Evolutionary conservation across 92 coral and sea anemone species (phyloP).

Genomic region (Plumapathes pennacea): DNA sequence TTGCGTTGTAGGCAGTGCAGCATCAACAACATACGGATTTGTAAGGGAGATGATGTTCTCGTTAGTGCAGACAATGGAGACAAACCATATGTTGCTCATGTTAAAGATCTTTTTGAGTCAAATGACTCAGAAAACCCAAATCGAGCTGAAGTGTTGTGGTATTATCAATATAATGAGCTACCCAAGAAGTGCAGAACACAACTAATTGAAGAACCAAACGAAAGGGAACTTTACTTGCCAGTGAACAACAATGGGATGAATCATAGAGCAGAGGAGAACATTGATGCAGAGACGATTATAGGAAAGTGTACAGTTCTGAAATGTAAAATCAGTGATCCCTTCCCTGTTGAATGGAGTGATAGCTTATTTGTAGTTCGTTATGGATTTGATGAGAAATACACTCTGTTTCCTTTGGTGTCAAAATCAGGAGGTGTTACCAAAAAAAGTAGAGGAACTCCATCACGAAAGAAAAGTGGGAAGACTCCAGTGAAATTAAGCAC

Average conservation of each 20-base stretch:
- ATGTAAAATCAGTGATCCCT: slow-evolving; percentile 14
- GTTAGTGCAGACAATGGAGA: slow-evolving; percentile 39
- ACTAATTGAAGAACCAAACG: slow-evolving; percentile 7
- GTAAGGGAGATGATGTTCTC: slow-evolving; percentile 72
- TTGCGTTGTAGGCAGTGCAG: slow-evolving; percentile 8
- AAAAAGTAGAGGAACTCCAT: not conserved
- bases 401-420: slow-evolving; percentile 36
- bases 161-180: slow-evolving; percentile 53
- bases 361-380: slow-evolving; percentile 65
- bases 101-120: slow-evolving; percentile 50
- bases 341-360: slow-evolving; percentile 8
- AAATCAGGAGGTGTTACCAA: slow-evolving; percentile 2
- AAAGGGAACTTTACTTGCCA: slow-evolving; percentile 71
- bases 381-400: slow-evolving; percentile 60
- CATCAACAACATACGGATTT: slow-evolving; percentile 1
- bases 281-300: slow-evolving; percentile 76
- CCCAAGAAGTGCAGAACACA: slow-evolving; percentile 4
- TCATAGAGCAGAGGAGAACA: slow-evolving; percentile 20
- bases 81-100: slow-evolving; percentile 49
- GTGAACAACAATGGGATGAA: slow-evolving; percentile 16
- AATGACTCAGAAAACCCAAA: slow-evolving; percentile 49
- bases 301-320: slow-evolving; percentile 51
- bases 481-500: slow-evolving; percentile 10
- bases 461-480: not conserved
- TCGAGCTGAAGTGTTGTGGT: slow-evolving; percentile 77